Evolutionary conservation across 1,140 invertebrate genomes (phyloP), one percentile per base, ranked within the genome.

Genomic region (Brachionus paranguensis): DNA sequence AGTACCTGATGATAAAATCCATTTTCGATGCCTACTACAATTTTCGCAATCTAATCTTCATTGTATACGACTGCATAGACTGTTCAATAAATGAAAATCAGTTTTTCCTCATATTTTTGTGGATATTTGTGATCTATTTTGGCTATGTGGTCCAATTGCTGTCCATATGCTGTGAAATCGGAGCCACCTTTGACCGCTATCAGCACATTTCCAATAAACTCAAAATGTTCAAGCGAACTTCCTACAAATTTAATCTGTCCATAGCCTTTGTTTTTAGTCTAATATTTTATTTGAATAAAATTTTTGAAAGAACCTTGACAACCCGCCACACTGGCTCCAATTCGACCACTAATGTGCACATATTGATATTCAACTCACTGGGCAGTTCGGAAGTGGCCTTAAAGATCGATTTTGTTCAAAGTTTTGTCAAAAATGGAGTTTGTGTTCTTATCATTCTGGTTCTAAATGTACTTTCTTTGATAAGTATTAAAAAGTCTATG

Each of bases 91-190:
- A 81, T 43, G 29, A 27, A 43, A 60, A 20, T 11, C 10, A 53
- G 10, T 14, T 12, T 47, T 60, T 81, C 5, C 43, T 81, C 24
- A 20, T 81, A 41, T 64, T 64, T 29, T 41, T 64, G 7, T 60
- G 53, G 53, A 81, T 81, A 64, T 68, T 81, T 45, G 37, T 81
- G 17, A 60, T 81, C 12, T 81, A 81, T 27, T 43, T 81, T 3
- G 78, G 78, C 12, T 81, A 17, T 47, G 78, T 65, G 20, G 50
- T 33, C 17, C 78, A 81, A 47, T 45, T 81, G 53, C 8, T 60
- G 20, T 81, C 78, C n/a, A 81, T 81, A n/a, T 64, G 55, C 12
- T 81, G 78, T 64, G 78, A 81, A 64, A 68, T 81, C 3, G 78
- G 53, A 41, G 78, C 78, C 4, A 64, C 14, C 17, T 81, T 14